phyloP scores from a whole-genome alignment of 2,113 vertebrate species.

The Echinops telfairi region DNA sequence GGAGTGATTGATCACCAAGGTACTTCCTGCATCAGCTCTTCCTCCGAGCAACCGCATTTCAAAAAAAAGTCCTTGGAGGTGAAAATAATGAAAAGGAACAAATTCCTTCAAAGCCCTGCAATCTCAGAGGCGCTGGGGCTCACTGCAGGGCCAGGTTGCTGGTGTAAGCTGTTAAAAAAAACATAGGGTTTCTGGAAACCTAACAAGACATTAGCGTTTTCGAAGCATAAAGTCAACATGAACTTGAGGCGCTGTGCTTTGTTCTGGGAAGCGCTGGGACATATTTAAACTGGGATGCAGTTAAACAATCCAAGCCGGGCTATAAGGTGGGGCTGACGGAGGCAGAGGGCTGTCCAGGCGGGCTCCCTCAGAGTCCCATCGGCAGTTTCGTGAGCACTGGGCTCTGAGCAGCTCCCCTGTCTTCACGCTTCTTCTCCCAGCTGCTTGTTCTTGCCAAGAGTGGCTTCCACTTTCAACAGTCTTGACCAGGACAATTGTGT shows the following conservation, averaged over 20 bases:
- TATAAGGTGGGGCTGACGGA: background rate
- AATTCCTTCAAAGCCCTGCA: background rate
- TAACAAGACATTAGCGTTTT: background rate
- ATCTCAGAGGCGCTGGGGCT: background rate
- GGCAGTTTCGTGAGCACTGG: accelerated
- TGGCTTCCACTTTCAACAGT: background rate
- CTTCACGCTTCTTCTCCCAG: background rate
- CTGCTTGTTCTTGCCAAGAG: background rate
- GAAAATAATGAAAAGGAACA: background rate
- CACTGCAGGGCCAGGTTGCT: background rate
- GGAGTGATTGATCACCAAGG: background rate
- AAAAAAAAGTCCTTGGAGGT: background rate
- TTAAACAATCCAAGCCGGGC: background rate
- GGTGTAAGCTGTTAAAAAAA: background rate
- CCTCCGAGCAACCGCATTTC: background rate
- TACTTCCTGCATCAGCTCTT: background rate
- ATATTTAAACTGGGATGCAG: too few relatives aligned
- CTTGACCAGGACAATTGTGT: background rate
- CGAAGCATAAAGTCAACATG: background rate
- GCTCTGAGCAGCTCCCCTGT: accelerated
- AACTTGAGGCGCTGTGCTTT: background rate
- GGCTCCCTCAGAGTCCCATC: accelerated
- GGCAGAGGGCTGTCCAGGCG: accelerated
- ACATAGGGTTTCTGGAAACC: background rate
- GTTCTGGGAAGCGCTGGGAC: background rate